Evolutionary conservation across 2,113 vertebrate genomes (phyloP).

Genomic region (Sciurus niger): DNA sequence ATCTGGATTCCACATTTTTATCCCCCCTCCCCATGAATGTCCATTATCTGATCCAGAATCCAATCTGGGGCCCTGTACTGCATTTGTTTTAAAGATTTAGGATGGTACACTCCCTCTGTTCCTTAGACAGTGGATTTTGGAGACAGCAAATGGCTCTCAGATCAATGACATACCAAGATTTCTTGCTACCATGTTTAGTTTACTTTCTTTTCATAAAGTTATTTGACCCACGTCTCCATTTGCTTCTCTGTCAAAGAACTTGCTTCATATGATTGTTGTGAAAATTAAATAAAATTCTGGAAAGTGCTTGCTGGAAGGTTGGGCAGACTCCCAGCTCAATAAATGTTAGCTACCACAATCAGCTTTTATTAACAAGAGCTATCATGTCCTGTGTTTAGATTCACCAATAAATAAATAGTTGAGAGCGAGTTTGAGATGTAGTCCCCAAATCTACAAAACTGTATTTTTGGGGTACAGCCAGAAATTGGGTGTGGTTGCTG

Average conservation of each 20-base stretch:
- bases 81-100: conserved; percentile 50
- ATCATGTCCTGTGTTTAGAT: not conserved
- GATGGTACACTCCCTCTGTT: not conserved
- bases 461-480: not conserved
- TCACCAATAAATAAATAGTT: not conserved
- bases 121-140: not conserved
- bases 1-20: not conserved
- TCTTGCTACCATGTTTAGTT: not conserved
- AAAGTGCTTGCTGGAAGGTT: not conserved
- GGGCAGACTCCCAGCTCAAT: not conserved
- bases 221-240: not conserved
- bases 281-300: conserved; percentile 27
- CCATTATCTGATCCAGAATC: not conserved
- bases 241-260: not conserved
- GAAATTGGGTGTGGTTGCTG: not conserved
- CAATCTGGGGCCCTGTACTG: not conserved
- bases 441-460: not conserved
- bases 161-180: not conserved
- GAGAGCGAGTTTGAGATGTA: not conserved
- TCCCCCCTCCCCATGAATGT: not conserved
- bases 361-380: not conserved
- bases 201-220: conserved; percentile 27
- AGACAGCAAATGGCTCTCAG: not conserved
- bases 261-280: not conserved
- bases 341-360: not conserved